Base-by-base conservation (phyloP, 1,140 invertebrate genomes). In the Lerema accius region DNA sequence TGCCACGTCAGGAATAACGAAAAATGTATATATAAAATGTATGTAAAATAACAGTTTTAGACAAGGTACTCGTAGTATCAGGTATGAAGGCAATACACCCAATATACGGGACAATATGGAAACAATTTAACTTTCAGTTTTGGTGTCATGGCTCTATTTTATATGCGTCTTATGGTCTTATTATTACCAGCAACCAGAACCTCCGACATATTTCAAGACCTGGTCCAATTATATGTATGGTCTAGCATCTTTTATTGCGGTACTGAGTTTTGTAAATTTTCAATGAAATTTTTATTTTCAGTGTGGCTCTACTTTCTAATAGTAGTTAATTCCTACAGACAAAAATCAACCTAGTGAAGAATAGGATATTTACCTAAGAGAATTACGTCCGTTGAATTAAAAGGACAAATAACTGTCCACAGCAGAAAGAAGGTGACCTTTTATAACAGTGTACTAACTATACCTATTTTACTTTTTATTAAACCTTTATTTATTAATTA, bases 251-350 rank as follows among this genome's bases (percentile, higher is more conserved):
- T 42, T 42, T 13, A 17, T 45, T 32, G 14, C 14, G 53, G 53
- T 58, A 58, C 15, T 13, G 14, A n/a, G n/a, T n/a, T n/a, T n/a
- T n/a, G n/a, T n/a, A n/a, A n/a, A n/a, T n/a, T n/a, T n/a, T n/a
- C n/a, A n/a, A n/a, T n/a, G n/a, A n/a, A n/a, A 69, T 28, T 64
- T 67, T 74, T 65, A 60, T 74, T 84, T 86, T 80, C 83, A 86
- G 81, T 80, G 50, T 84, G 83, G 81, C 46, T 35, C 66, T 84
- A 86, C 75, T 84, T 76, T 81, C 53, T 82, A 78, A 76, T 81
- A 73, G 83, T 86, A 49, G 72, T 81, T 71, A 72, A 78, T 77
- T 81, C 75, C 71, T 84, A 76, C 73, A 82, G 75, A 75, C 53
- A 19, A 45, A 56, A 61, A 53, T 9, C 65, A 16, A 1, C 59